Conservation (phyloP, 1,140 invertebrate genomes). For the Andricus grossulariae region DNA sequence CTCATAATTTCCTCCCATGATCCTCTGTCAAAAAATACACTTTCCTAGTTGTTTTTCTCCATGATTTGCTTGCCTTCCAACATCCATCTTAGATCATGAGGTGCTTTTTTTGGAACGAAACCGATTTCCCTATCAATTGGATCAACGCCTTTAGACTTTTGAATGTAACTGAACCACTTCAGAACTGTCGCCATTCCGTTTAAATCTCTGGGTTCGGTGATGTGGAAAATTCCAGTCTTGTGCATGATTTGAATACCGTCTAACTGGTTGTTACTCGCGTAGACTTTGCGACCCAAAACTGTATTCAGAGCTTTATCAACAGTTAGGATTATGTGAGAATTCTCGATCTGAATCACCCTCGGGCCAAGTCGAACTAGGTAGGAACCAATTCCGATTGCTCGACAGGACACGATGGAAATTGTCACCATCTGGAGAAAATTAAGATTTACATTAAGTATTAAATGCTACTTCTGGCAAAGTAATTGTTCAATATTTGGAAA, state of each 20-base stretch:
- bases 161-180: constrained; percentile 89
- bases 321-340: constrained; percentile 98
- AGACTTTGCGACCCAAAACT: constrained; percentile 94
- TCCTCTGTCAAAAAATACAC: constrained; percentile 94
- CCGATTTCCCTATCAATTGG: constrained; percentile 91
- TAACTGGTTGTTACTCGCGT: no score
- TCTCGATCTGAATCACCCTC: constrained; percentile 98
- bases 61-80: constrained; percentile 85
- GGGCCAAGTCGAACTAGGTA: constrained; percentile 96
- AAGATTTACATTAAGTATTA: constrained; percentile 22
- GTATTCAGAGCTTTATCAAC: constrained; percentile 98
- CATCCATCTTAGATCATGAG: constrained; percentile 97
- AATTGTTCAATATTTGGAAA: constrained; percentile 6
- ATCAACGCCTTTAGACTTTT: constrained; percentile 85
- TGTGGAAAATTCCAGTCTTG: constrained; percentile 97
- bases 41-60: constrained; percentile 82
- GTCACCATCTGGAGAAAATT: no score
- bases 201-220: constrained; percentile 91
- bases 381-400: constrained; percentile 98
- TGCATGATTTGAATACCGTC: constrained; percentile 98
- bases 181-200: constrained; percentile 95
- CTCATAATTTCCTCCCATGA: constrained; percentile 96
- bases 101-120: constrained; percentile 91
- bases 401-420: constrained; percentile 97
- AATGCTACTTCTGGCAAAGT: background rate